phyloP scores from a whole-genome alignment of 2,888 invertebrate species.

The Minunthozetes semirufus region DNA sequence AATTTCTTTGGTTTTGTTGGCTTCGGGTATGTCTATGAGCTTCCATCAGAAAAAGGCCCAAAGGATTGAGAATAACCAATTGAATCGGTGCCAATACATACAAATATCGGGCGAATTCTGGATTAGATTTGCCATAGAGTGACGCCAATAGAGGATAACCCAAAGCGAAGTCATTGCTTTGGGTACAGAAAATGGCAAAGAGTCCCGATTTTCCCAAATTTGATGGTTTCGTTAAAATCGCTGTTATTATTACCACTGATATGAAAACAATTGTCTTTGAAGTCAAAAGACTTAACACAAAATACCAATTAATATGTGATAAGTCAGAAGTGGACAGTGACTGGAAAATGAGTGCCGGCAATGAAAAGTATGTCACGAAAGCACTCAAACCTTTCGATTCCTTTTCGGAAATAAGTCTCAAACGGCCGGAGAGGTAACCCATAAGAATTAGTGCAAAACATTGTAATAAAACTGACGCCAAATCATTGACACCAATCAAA shows the following conservation, averaged over 20 bases:
- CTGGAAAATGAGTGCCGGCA: constrained; percentile 84
- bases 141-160: constrained; percentile 86
- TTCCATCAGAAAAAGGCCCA: constrained; percentile 83
- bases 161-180: constrained; percentile 94
- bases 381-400: constrained; percentile 84
- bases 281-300: constrained; percentile 73
- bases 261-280: constrained; percentile 80
- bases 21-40: constrained; percentile 49
- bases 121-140: constrained; percentile 73
- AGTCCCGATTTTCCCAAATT: constrained; percentile 79
- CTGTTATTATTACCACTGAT: constrained; percentile 65
- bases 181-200: constrained; percentile 89
- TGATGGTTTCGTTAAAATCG: constrained; percentile 65
- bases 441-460: constrained; percentile 43
- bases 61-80: constrained; percentile 80
- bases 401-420: constrained; percentile 69
- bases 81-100: constrained; percentile 93
- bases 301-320: constrained; percentile 76
- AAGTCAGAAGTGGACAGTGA: constrained; percentile 78
- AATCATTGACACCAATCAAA: constrained; percentile 34
- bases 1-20: neutral
- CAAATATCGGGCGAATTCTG: constrained; percentile 80
- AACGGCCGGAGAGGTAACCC: constrained; percentile 69
- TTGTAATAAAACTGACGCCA: constrained; percentile 42
- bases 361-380: constrained; percentile 85